Percentiles rank a stretch among this genome's conserved stretches.
These are phyloP conservation scores for Symphodus melops DNA, from an alignment of 2,113 vertebrate genomes.

Conservation along the genomic window DNA sequence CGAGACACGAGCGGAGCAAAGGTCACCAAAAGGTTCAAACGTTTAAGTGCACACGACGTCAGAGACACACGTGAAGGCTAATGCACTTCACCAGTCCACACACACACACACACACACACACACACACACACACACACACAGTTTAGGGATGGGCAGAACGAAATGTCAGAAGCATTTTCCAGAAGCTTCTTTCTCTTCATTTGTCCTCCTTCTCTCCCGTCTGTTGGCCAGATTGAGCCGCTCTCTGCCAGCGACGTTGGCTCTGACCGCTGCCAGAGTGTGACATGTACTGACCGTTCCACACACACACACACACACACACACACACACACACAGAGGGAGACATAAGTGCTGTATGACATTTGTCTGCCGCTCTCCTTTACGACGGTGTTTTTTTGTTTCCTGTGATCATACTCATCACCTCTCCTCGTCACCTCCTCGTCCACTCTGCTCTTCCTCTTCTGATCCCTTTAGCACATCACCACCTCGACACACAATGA, in stretches of 20 bases:
- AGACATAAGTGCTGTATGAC: constrained; percentile 1
- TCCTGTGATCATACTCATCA: constrained; percentile 34
- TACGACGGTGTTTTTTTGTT: constrained; percentile 14
- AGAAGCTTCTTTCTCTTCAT: constrained; percentile 27
- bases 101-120: no score
- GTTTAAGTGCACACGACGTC: background rate
- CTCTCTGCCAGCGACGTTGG: constrained; percentile 57
- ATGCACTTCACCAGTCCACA: background rate
- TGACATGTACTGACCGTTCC: constrained; percentile 12
- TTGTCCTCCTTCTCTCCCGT: constrained; percentile 21
- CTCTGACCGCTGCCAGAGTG: constrained; percentile 36
- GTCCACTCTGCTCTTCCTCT: background rate
- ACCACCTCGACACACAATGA: no score
- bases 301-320: constrained; percentile 3
- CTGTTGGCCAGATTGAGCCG: constrained; percentile 56
- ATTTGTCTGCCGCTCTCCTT: constrained; percentile 8
- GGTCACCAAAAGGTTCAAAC: background rate
- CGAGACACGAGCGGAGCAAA: background rate
- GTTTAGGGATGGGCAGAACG: constrained; percentile 24
- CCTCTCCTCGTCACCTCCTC: constrained; percentile 20
- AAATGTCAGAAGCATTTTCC: constrained; percentile 58
- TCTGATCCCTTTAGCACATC: no score
- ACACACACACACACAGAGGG: constrained; percentile 11
- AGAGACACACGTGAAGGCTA: background rate
- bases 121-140: background rate